These are phyloP conservation scores for Agrotis exclamationis DNA, from an alignment of 2,888 invertebrate species.

Conservation along the genomic window DNA sequence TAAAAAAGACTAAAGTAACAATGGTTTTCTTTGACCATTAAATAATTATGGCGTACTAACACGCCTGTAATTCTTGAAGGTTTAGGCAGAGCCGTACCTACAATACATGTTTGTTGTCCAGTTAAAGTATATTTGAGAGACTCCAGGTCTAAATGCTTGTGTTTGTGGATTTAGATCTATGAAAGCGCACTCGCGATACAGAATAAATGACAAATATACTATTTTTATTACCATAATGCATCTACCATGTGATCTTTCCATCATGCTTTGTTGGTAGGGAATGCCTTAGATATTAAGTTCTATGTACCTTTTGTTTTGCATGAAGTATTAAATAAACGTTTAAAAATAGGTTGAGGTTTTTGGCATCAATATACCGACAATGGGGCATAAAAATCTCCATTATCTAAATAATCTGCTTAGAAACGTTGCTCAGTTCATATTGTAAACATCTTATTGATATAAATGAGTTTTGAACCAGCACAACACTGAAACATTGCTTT, in stretches of 20 bases:
- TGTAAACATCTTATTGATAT: slow-evolving; percentile 16
- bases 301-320: too few relatives aligned
- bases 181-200: too few relatives aligned
- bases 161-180: too few relatives aligned
- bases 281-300: too few relatives aligned
- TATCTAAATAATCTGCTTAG: background rate
- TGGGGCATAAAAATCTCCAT: background rate
- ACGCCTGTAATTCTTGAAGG: background rate
- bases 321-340: too few relatives aligned
- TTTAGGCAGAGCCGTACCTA: background rate
- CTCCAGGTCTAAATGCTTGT: too few relatives aligned
- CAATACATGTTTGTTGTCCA: background rate
- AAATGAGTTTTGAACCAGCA: background rate
- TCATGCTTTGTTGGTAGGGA: too few relatives aligned
- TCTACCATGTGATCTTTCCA: too few relatives aligned
- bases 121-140: too few relatives aligned
- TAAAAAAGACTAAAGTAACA: background rate
- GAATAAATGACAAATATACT: too few relatives aligned
- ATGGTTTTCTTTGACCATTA: background rate
- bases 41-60: background rate
- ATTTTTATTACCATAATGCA: too few relatives aligned
- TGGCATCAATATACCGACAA: background rate
- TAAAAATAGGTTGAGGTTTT: background rate
- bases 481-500: background rate
- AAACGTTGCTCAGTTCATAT: background rate